A percentile compares a stretch with the other conserved stretches of the same genome.
Conservation (phyloP, 2,888 invertebrate species). For the Pseudanteris insignis region DNA sequence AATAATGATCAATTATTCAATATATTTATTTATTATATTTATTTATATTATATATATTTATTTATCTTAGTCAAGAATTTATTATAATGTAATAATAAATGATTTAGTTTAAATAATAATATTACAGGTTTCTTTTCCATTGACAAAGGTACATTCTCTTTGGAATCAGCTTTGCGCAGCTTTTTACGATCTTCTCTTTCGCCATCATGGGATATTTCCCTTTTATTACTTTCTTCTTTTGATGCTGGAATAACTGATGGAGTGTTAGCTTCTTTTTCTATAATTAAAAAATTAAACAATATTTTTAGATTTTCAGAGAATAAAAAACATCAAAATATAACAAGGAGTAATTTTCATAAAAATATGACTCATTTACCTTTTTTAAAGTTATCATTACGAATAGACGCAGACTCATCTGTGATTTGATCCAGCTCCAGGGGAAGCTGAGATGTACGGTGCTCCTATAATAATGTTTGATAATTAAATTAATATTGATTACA, state of each 20-base stretch:
- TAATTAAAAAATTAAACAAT: no score
- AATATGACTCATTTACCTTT: no score
- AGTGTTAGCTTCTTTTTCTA: constrained; percentile 65
- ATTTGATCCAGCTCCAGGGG: constrained; percentile 83
- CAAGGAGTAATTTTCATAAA: no score
- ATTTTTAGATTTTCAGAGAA: no score
- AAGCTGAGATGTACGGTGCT: constrained; percentile 89
- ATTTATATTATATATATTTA: no score
- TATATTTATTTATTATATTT: no score
- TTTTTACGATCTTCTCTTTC: constrained; percentile 64
- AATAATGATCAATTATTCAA: no score
- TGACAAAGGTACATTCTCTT: constrained; percentile 60
- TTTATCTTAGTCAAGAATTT: no score
- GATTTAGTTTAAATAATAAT: background rate
- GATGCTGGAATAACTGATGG: constrained; percentile 58
- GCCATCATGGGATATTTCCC: constrained; percentile 63
- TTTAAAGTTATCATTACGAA: constrained; percentile 83
- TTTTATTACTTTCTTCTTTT: constrained; percentile 63
- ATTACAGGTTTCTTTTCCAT: constrained; percentile 63
- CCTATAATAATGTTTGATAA: constrained; percentile 69
- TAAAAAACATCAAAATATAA: no score
- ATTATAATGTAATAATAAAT: no score
- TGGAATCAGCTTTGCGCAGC: constrained; percentile 64
- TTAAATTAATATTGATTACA: constrained; percentile 2
- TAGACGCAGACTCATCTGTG: constrained; percentile 86